Conservation (phyloP, 1,140 invertebrate genomes). For the Cherax destructor region DNA sequence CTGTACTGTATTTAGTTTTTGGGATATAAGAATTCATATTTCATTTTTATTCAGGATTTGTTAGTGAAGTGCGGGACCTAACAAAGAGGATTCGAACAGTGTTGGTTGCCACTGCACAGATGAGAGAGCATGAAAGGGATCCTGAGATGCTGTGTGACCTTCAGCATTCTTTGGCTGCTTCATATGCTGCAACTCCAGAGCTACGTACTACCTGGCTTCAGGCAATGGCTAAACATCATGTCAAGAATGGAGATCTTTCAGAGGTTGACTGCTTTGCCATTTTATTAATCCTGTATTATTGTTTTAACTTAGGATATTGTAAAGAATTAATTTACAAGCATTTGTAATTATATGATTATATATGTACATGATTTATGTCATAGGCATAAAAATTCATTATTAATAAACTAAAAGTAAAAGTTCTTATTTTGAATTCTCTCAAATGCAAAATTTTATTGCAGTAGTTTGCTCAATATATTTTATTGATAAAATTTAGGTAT, state of each 20-base stretch:
- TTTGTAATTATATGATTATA: too few relatives aligned
- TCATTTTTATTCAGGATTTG: constrained; percentile 80
- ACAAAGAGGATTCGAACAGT: constrained; percentile 94
- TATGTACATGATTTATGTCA: too few relatives aligned
- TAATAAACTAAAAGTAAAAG: too few relatives aligned
- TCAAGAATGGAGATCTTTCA: constrained; percentile 86
- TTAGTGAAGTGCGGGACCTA: constrained; percentile 92
- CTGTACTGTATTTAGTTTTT: background rate
- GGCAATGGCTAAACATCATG: constrained; percentile 89
- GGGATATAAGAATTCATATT: background rate
- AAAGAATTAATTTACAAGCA: too few relatives aligned
- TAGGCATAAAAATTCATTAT: too few relatives aligned
- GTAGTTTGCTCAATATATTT: too few relatives aligned
- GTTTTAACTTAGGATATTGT: too few relatives aligned
- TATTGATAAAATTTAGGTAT: too few relatives aligned
- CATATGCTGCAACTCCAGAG: constrained; percentile 95
- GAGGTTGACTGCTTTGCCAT: constrained; percentile 78
- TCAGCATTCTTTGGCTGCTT: constrained; percentile 94
- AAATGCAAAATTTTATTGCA: too few relatives aligned
- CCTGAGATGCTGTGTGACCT: constrained; percentile 94
- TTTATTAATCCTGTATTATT: constrained; percentile 2
- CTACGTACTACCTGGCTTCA: constrained; percentile 94
- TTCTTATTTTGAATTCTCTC: too few relatives aligned
- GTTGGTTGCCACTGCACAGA: constrained; percentile 93
- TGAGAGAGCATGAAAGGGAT: constrained; percentile 91